phyloP scores from a whole-genome alignment of 2,113 vertebrate genomes.

The Rhinolophus ferrumequinum region DNA sequence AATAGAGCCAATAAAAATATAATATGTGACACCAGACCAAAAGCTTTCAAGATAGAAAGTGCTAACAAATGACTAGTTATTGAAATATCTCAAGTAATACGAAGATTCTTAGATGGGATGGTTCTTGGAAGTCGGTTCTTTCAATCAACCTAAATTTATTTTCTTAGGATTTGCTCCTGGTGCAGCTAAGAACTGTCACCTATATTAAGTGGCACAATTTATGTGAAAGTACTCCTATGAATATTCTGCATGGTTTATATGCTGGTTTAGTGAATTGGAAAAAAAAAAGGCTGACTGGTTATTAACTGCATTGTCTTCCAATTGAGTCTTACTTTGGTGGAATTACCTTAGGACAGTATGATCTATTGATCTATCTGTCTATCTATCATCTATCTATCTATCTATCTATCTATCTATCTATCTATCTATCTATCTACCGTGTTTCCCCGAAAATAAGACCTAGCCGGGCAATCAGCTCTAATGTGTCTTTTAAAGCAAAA shows the following conservation, averaged over 20 bases:
- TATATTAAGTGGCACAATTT: not conserved
- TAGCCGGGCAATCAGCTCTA: too few species aligned
- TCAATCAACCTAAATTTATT: constrained; percentile 2
- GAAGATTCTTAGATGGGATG: not conserved
- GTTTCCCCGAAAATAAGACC: too few species aligned
- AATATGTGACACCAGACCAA: not conserved
- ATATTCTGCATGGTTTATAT: not conserved
- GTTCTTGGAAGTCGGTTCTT: not conserved
- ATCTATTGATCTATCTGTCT: not conserved
- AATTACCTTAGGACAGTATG: not conserved
- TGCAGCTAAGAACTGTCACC: not conserved
- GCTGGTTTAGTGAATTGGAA: not conserved
- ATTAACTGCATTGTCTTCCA: not conserved
- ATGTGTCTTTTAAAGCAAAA: too few species aligned
- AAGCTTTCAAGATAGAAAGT: not conserved
- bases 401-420: too few species aligned
- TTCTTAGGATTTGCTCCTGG: not conserved
- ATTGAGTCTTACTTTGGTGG: not conserved
- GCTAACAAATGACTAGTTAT: not conserved
- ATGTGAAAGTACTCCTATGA: not conserved
- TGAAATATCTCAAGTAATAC: not conserved
- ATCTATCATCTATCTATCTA: not conserved
- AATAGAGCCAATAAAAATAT: not conserved
- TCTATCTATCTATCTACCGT: too few species aligned
- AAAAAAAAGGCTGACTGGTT: not conserved